Evolutionary conservation across 2,888 invertebrate species (phyloP).

Genomic region (Noctua janthe): DNA sequence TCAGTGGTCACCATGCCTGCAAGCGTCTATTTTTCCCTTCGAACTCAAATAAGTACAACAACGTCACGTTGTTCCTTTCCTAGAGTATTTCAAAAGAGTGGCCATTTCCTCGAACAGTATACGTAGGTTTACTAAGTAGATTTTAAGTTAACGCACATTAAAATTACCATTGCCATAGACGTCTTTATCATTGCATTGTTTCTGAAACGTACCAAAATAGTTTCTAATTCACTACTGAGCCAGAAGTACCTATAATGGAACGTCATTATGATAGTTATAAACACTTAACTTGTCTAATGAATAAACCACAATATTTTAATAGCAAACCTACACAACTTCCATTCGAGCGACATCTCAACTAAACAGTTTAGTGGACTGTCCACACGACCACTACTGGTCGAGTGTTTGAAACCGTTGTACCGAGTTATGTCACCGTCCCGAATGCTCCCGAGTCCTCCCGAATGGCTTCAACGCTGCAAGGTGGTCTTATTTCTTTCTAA

Average conservation of each 20-base stretch:
- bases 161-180: neutral
- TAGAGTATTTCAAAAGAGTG: neutral
- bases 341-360: neutral
- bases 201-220: neutral
- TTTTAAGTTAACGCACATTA: neutral
- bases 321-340: neutral
- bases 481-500: conserved; percentile 19
- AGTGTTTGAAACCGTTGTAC: conserved; percentile 4
- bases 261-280: neutral
- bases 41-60: neutral
- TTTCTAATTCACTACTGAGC: neutral
- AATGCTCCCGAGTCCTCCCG: conserved; percentile 9
- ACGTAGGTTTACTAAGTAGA: neutral
- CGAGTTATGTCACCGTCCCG: conserved; percentile 26
- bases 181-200: neutral
- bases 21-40: no score
- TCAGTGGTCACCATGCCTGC: neutral
- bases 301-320: conserved; percentile 6
- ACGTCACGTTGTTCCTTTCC: neutral
- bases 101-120: neutral
- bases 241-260: neutral
- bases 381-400: neutral
- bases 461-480: conserved; percentile 12
- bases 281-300: neutral
- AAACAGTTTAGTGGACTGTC: conserved; percentile 1